A percentile compares a stretch with the other conserved stretches of the same genome.
These are phyloP conservation scores for Microctonus brassicae DNA, from an alignment of 2,888 invertebrate species.

Conservation along the genomic window DNA sequence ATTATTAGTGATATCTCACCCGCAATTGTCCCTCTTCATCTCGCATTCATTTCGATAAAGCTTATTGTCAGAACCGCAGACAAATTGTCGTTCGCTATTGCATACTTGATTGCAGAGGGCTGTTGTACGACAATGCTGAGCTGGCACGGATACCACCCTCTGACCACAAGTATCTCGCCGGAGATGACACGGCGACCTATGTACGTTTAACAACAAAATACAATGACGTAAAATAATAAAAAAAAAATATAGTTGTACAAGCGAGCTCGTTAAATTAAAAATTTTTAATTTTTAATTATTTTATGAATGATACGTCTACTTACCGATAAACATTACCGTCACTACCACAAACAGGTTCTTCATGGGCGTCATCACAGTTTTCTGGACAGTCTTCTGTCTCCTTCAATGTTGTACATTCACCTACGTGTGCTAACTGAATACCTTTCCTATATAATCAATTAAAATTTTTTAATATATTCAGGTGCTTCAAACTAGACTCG, in stretches of 20 bases:
- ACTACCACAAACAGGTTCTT: slow-evolving; percentile 88
- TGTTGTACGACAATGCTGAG: slow-evolving; percentile 87
- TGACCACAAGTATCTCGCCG: slow-evolving; percentile 86
- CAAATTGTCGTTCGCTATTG: slow-evolving; percentile 81
- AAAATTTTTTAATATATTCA: not conserved
- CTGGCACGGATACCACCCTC: slow-evolving; percentile 85
- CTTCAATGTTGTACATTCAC: slow-evolving; percentile 84
- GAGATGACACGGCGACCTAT: slow-evolving; percentile 86
- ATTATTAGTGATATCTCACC: slow-evolving; percentile 71
- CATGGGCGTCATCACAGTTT: slow-evolving; percentile 73
- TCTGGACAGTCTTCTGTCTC: slow-evolving; percentile 76
- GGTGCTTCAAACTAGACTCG: not conserved
- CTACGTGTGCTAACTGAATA: slow-evolving; percentile 89
- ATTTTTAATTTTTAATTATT: too few species aligned
- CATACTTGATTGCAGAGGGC: slow-evolving; percentile 85
- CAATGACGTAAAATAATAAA: not conserved
- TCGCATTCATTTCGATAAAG: slow-evolving; percentile 92
- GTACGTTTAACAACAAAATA: not conserved
- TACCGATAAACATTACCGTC: slow-evolving; percentile 90
- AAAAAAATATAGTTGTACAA: not conserved
- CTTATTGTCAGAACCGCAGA: slow-evolving; percentile 91
- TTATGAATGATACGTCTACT: slow-evolving; percentile 41
- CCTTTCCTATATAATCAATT: slow-evolving; percentile 75
- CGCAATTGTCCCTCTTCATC: slow-evolving; percentile 92
- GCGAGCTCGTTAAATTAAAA: too few species aligned